These are phyloP conservation scores for Petrocephalus sullivani DNA, from an alignment of 2,797 vertebrate species.

Conservation along the genomic window DNA sequence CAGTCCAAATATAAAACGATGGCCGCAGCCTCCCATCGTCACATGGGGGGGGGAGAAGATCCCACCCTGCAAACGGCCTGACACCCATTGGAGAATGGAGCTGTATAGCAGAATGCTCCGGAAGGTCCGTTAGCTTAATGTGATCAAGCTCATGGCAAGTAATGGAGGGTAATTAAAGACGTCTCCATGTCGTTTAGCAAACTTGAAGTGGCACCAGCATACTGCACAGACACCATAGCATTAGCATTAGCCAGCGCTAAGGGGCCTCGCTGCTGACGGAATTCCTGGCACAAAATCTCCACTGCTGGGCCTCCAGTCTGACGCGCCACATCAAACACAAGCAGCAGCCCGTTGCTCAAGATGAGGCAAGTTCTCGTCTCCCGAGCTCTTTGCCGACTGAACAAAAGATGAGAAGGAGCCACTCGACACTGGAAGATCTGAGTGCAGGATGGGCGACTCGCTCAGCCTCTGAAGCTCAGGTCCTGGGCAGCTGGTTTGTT, in stretches of 20 bases:
- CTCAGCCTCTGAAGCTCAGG: neutral
- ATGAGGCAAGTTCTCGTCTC: neutral
- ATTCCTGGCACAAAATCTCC: constrained; percentile 1
- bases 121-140: neutral
- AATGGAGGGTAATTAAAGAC: neutral
- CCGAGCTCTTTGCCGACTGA: neutral
- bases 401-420: constrained; percentile 25
- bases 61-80: neutral
- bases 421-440: constrained; percentile 6
- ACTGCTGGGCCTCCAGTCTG: neutral
- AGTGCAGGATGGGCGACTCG: constrained; percentile 23
- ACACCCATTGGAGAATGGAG: neutral
- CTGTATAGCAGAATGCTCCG: neutral
- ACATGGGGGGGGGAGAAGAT: neutral
- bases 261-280: neutral
- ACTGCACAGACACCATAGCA: neutral
- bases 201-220: neutral
- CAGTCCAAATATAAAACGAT: neutral
- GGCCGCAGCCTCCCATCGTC: neutral
- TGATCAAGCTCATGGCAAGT: neutral
- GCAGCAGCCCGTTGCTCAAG: neutral
- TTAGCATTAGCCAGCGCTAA: neutral
- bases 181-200: neutral
- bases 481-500: constrained; percentile 12
- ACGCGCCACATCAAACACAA: neutral